phyloP scores from a whole-genome alignment of 2,113 vertebrate species.

The Oreochromis aureus region DNA sequence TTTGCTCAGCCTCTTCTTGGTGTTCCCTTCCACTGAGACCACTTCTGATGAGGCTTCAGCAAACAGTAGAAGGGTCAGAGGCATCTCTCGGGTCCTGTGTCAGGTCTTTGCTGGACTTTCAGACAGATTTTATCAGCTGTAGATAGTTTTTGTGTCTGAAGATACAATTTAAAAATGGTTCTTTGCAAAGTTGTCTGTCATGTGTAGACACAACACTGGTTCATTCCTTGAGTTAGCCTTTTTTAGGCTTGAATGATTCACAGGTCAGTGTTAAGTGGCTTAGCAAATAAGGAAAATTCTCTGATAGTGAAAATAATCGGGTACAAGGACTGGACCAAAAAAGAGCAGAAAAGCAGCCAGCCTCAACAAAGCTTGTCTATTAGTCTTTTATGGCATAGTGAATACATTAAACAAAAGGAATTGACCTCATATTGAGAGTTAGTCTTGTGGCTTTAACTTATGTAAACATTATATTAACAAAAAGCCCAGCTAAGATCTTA shows the following conservation, averaged over 20 bases:
- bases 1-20: background rate
- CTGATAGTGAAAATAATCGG: background rate
- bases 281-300: background rate
- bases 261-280: background rate
- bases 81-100: background rate
- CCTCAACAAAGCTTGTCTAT: background rate
- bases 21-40: background rate
- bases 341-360: background rate
- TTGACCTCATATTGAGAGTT: background rate
- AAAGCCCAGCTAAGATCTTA: background rate
- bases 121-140: background rate
- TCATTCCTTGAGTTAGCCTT: background rate
- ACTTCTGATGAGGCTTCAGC: background rate
- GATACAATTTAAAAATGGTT: background rate
- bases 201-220: background rate
- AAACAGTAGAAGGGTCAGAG: background rate
- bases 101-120: background rate
- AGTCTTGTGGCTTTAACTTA: background rate
- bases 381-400: background rate
- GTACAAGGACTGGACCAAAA: background rate
- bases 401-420: background rate
- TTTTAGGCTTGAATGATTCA: background rate
- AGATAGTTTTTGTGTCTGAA: background rate
- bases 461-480: background rate
- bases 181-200: background rate